Percentiles rank a stretch among this genome's conserved stretches.
phyloP scores from a whole-genome alignment of 2,797 vertebrate genomes.

The Crocodylus rhombifer region DNA sequence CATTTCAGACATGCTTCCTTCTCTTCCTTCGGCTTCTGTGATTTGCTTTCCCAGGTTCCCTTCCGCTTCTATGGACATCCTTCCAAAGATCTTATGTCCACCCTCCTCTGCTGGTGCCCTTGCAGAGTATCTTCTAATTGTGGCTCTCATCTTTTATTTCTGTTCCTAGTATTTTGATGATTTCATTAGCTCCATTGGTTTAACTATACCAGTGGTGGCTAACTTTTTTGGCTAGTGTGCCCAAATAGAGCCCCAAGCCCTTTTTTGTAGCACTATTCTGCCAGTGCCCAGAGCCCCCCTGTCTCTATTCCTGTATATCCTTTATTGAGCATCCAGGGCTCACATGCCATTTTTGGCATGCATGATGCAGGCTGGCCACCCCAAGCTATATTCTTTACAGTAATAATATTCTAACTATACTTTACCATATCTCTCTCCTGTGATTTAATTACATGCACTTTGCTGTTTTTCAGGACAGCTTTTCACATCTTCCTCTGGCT shows the following conservation, averaged over 20 bases:
- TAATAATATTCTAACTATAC: background rate
- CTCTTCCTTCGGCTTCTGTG: background rate
- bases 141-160: background rate
- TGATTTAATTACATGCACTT: background rate
- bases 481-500: background rate
- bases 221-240: too few species aligned
- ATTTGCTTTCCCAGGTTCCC: background rate
- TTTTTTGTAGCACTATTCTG: too few species aligned
- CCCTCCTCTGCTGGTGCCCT: background rate
- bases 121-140: background rate
- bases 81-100: background rate
- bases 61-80: background rate
- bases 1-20: background rate
- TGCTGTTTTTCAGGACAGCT: background rate
- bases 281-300: too few species aligned
- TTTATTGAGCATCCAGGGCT: too few species aligned
- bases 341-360: too few species aligned
- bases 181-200: background rate
- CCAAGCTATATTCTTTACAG: background rate
- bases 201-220: background rate
- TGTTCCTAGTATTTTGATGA: background rate
- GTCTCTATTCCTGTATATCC: too few species aligned
- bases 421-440: background rate
- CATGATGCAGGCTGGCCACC: too few species aligned
- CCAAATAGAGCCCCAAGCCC: too few species aligned